Evolutionary conservation across 2,797 vertebrate species (phyloP).

Genomic region (Gila robusta): DNA sequence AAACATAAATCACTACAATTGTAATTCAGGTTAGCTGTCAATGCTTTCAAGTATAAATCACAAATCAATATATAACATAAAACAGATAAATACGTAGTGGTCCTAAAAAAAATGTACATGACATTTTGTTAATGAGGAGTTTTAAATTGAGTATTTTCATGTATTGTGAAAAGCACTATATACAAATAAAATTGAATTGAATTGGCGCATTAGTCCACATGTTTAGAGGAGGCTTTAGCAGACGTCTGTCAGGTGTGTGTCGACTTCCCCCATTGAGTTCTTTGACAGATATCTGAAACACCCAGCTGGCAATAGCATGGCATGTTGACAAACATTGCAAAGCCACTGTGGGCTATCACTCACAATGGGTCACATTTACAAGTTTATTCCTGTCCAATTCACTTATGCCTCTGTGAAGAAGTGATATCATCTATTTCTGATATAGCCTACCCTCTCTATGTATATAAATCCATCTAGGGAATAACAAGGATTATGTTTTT

Average conservation of each 20-base stretch:
- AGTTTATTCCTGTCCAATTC: slow-evolving; percentile 71
- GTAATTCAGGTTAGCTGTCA: not conserved
- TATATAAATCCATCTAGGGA: slow-evolving; percentile 43
- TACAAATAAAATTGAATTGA: not conserved
- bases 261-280: slow-evolving; percentile 68
- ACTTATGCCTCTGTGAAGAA: slow-evolving; percentile 63
- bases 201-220: slow-evolving; percentile 19
- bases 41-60: slow-evolving; percentile 7
- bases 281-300: slow-evolving; percentile 77
- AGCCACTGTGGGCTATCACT: slow-evolving; percentile 72
- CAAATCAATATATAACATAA: not conserved
- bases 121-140: not conserved
- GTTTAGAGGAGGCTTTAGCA: slow-evolving; percentile 25
- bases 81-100: not conserved
- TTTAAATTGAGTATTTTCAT: not conserved
- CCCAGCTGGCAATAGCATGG: slow-evolving; percentile 75
- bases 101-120: not conserved
- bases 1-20: not conserved
- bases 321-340: slow-evolving; percentile 78
- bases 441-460: slow-evolving; percentile 15
- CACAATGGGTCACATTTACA: slow-evolving; percentile 70
- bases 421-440: slow-evolving; percentile 53
- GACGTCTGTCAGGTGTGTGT: slow-evolving; percentile 73
- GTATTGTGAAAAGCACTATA: not conserved
- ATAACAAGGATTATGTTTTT: not conserved